Conservation (phyloP, 1,140 invertebrate genomes). For the Drosophila grimshawi region DNA sequence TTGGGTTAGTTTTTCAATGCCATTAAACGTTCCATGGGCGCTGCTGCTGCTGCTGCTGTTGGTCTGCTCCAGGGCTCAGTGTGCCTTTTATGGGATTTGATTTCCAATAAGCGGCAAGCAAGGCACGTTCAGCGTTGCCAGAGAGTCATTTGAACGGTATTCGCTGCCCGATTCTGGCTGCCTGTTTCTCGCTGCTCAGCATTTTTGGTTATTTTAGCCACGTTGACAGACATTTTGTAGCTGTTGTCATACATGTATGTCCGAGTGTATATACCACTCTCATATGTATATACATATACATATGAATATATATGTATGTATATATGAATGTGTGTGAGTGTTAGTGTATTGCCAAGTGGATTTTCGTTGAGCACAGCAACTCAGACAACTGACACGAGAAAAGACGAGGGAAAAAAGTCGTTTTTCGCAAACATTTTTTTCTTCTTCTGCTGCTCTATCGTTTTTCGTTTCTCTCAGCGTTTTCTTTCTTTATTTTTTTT, state of each 20-base stretch:
- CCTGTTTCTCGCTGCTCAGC: slow-evolving; percentile 8
- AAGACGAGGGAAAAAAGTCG: slow-evolving; percentile 33
- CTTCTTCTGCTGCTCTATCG: slow-evolving; percentile 35
- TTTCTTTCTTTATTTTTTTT: slow-evolving; percentile 11
- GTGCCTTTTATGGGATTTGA: slow-evolving; percentile 81
- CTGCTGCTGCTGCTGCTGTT: slow-evolving; percentile 22
- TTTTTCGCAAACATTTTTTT: slow-evolving; percentile 56
- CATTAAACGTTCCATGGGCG: slow-evolving; percentile 47
- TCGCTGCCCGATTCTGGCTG: neutral
- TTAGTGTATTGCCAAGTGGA: slow-evolving; percentile 54
- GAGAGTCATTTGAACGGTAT: slow-evolving; percentile 35
- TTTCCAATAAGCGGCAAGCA: slow-evolving; percentile 81
- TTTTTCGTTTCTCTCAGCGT: slow-evolving; percentile 19
- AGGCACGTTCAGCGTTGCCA: slow-evolving; percentile 65
- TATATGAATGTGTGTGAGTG: slow-evolving; percentile 19
- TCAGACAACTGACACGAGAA: slow-evolving; percentile 69
- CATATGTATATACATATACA: too few relatives aligned
- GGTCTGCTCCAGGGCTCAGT: slow-evolving; percentile 57
- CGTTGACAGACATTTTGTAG: slow-evolving; percentile 68
- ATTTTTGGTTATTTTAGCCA: slow-evolving; percentile 39
- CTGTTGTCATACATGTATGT: slow-evolving; percentile 28
- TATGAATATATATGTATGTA: neutral
- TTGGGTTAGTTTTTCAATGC: slow-evolving; percentile 59
- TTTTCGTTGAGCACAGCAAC: slow-evolving; percentile 63
- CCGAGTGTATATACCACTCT: neutral